A percentile compares a stretch with the other conserved stretches of the same genome.
Conservation (phyloP, 2,113 vertebrate genomes). For the Cnemophilus loriae region DNA sequence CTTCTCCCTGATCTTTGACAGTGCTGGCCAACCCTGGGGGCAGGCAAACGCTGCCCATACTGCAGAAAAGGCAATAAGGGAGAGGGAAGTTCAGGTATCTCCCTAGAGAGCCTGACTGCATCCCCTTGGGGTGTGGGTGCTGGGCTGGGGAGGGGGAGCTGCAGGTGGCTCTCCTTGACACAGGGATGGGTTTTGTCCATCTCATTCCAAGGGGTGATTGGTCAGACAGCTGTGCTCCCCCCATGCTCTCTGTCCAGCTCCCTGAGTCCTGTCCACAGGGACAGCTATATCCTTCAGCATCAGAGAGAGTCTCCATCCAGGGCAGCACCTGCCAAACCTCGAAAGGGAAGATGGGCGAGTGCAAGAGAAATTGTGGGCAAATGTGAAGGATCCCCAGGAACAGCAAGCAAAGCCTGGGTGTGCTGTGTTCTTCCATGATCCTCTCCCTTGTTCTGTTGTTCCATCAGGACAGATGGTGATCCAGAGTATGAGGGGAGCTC, state of each 20-base stretch:
- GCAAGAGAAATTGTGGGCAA: not conserved
- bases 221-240: not conserved
- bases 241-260: not conserved
- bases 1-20: not conserved
- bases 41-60: not conserved
- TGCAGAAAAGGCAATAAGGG: not conserved
- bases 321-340: not conserved
- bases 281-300: not conserved
- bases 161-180: not conserved
- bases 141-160: not conserved
- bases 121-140: not conserved
- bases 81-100: not conserved
- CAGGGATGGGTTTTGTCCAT: not conserved
- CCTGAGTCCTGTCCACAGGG: not conserved
- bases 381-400: not conserved
- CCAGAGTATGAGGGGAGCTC: not conserved
- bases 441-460: not conserved
- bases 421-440: not conserved
- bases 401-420: not conserved
- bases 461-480: not conserved
- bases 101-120: not conserved
- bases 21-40: not conserved
- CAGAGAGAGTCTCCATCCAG: not conserved
- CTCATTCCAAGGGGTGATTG: fast-evolving
- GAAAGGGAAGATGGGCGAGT: not conserved